phyloP scores from a whole-genome alignment of 2,797 vertebrate species.

The Steatocranus sp. region DNA sequence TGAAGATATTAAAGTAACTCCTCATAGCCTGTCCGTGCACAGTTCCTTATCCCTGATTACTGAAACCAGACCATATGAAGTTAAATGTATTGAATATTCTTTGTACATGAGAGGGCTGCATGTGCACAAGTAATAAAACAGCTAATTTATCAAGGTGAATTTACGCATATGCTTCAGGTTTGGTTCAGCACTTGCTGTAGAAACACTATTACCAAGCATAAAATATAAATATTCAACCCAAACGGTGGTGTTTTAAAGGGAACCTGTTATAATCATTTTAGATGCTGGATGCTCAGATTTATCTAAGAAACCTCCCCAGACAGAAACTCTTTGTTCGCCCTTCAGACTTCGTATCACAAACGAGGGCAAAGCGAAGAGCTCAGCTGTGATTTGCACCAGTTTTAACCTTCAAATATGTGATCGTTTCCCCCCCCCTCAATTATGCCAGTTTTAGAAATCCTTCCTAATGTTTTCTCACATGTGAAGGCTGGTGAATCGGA shows the following conservation, averaged over 20 bases:
- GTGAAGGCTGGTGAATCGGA: neutral
- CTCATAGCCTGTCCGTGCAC: neutral
- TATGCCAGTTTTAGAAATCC: neutral
- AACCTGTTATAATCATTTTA: neutral
- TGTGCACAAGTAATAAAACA: neutral
- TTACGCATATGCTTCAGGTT: neutral
- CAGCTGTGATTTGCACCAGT: neutral
- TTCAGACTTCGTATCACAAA: neutral
- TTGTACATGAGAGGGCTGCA: neutral
- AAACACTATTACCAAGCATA: neutral
- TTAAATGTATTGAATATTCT: neutral
- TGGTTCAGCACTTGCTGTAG: neutral
- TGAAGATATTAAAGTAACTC: neutral
- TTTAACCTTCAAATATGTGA: neutral
- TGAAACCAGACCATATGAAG: neutral
- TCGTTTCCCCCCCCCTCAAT: rapidly evolving
- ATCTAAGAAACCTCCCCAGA: neutral
- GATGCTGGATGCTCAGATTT: neutral
- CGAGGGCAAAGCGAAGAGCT: neutral
- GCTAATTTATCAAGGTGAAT: neutral
- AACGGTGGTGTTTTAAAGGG: neutral
- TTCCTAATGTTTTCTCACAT: neutral
- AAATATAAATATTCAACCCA: neutral
- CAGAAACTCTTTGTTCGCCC: neutral
- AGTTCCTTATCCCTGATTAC: neutral